Base-by-base conservation (phyloP, 2,888 invertebrate genomes). In the Syritta pipiens region DNA sequence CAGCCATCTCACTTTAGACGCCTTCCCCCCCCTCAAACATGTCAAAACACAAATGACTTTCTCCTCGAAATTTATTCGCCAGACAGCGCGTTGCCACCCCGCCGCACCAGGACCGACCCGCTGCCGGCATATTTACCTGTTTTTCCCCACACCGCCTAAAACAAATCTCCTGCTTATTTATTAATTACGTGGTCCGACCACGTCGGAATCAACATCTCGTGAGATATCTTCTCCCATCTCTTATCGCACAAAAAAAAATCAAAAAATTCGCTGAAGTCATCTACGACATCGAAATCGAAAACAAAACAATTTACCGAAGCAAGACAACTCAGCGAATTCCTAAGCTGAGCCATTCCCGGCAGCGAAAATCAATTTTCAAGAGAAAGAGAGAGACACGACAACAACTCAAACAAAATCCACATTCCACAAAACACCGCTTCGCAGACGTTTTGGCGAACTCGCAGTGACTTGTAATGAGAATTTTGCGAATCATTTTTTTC, bases 391-490 rank as follows among this genome's bases (percentile, higher is more conserved):
- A 28, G 10, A 44, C 2, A 10, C 46, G 24, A 35, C 22, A 7
- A 32, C 10, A 37, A 12, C 9, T 3, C 40, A 10, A 17, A 51
- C n/a, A n/a, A n/a, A n/a, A n/a, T n/a, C n/a, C n/a, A n/a, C n/a
- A 46, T 28, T 14, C 46, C 37, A 60, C 9, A 48, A 28, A 46
- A 51, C 26, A 48, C 28, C 17, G 32, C 40, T 37, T 68, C 32
- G 51, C 49, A 77, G 65, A 71, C 72, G 51, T 60, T 71, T 60
- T 48, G 59, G 71, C 65, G 40, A 53, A 60, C 17, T 59, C n/a
- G n/a, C n/a, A 77, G 20, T 53, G 26, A 77, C 63, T 71, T 30
- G 53, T 26, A 62, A 35, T 62, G 37, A 19, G 28, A 30, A 40
- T 30, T 30, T 35, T 10, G 7, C 17, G 14, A 14, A 4, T 20